Evolutionary conservation across 2,797 vertebrate species (phyloP), one percentile per base, ranked within the genome.

Genomic region (Ispidina picta): DNA sequence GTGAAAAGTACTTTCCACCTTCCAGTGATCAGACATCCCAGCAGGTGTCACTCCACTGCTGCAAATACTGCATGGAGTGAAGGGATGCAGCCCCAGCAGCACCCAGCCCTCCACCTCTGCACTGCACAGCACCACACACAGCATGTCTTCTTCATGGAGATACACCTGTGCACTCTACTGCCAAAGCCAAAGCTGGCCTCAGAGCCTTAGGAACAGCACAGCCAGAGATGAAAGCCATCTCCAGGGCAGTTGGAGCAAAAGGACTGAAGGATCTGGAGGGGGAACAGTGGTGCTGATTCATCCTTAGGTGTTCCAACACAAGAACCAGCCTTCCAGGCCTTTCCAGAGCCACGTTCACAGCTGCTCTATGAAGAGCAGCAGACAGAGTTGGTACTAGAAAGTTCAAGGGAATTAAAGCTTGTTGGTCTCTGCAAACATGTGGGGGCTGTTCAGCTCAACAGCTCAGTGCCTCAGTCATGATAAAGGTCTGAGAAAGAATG

Each of bases 231-330:
- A 86, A 93, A 92, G 74, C 44, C 58, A 62, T 89, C 80, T 86
- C 66, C 68, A 76, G 41, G 60, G 60, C 66, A 92, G 89, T 60
- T 58, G 89, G 49, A 76, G 77, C 49, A 91, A 92, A 91, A 94
- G 54, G 68, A 86, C 70, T 94, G 75, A 82, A 76, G 66, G 37
- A 54, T 63, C 48, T 48, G 62, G 46, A 62, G 18, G 29, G 17
- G 69, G 66, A 33, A 35, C 41, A 87, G 51, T 2, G 11, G 51
- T 44, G 15, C 65, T 44, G 43, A 72, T 86, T 86, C 69, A 60
- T 33, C 41, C 19, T 60, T 90, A 59, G 6, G 18, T 60, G n/a
- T 72, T 79, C 66, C 86, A 83, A 81, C 41, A 92, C 29, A 66
- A 85, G 86, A 78, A 90, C 85, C 2, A 74, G 63, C 49, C 29